Evolutionary conservation across 1,140 invertebrate species (phyloP).

Genomic region (Laupala kohalensis): DNA sequence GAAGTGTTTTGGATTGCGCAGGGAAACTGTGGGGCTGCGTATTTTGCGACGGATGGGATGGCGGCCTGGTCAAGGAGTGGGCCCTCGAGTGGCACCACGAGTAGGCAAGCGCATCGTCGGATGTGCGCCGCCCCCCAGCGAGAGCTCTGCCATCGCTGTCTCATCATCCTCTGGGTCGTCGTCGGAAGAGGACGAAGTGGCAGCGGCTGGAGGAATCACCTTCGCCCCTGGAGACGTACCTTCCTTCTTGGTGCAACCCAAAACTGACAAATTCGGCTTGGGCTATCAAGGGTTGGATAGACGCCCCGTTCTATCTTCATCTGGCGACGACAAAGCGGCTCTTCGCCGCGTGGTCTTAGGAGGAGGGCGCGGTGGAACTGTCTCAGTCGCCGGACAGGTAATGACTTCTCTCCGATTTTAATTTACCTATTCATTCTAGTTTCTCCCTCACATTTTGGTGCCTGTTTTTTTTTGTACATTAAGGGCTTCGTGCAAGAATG

Average conservation of each 20-base stretch:
- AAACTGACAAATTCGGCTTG: slow-evolving; percentile 71
- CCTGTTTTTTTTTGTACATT: too few species aligned
- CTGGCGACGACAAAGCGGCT: neutral
- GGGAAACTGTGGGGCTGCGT: slow-evolving; percentile 74
- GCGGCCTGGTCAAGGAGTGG: slow-evolving; percentile 83
- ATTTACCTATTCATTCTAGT: too few species aligned
- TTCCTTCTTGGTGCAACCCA: slow-evolving; percentile 52
- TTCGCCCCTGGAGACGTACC: slow-evolving; percentile 81
- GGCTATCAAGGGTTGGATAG: slow-evolving; percentile 77
- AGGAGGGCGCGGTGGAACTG: too few species aligned
- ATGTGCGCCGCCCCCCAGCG: slow-evolving; percentile 84
- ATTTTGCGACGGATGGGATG: slow-evolving; percentile 81
- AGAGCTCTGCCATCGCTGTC: slow-evolving; percentile 68
- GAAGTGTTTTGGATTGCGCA: slow-evolving; percentile 22
- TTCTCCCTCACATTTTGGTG: too few species aligned
- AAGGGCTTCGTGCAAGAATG: too few species aligned
- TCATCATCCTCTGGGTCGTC: slow-evolving; percentile 20
- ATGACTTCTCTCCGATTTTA: too few species aligned
- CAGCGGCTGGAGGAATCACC: slow-evolving; percentile 29
- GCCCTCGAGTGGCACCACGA: slow-evolving; percentile 56
- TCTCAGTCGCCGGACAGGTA: neutral
- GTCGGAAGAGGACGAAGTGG: slow-evolving; percentile 17
- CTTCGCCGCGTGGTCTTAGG: neutral
- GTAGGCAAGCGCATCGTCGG: slow-evolving; percentile 65
- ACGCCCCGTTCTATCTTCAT: slow-evolving; percentile 34